Evolutionary conservation across 23 tunicate species (phyloP), one percentile per base, ranked within the genome.

Genomic region (Phallusia fumigata): DNA sequence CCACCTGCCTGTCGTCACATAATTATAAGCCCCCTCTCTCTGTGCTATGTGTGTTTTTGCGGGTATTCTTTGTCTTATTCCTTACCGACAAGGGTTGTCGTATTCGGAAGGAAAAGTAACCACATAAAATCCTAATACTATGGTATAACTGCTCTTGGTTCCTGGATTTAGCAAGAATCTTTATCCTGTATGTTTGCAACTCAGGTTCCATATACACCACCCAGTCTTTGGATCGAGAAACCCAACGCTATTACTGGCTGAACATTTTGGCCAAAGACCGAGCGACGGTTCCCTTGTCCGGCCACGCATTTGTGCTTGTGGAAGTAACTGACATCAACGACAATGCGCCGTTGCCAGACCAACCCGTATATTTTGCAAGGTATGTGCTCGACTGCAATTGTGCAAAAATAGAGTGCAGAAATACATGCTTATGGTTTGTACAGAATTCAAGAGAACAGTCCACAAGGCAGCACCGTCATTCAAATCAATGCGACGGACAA

Each of bases 251-350:
- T 49, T 88, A 88, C 65, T 88, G 92, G 92, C 65, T 88, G 80
- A 88, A 86, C 21, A 35, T 88, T 11, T 35, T 36, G 40, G 92
- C 87, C 16, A 50, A 77, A 28, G 92, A 88, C 58, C 83, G 75
- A 32, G 92, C 83, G 13, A 65, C 87, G 8, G 21, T 72, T 28
- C 87, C 92, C 15, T 32, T 88, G 45, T 83, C 87, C 15, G 87
- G 80, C 53, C 82, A 65, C 64, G 50, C 78, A 36, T 83, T 83
- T 74, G 92, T 88, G 30, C 76, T 88, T 12, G 80, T 88, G 18
- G 87, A 88, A 83, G 92, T 88, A 6, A 65, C 78, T 19, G 86
- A 88, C 51, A 82, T 88, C 2, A 88, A 88, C 80, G 92, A 88
- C 80, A 88, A 88, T 72, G 80, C 80, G 26, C 92, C 92, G 3